Percentiles rank a stretch among this genome's conserved stretches.
Evolutionary conservation across 2,888 invertebrate genomes (phyloP).

Genomic region (Automeris io): DNA sequence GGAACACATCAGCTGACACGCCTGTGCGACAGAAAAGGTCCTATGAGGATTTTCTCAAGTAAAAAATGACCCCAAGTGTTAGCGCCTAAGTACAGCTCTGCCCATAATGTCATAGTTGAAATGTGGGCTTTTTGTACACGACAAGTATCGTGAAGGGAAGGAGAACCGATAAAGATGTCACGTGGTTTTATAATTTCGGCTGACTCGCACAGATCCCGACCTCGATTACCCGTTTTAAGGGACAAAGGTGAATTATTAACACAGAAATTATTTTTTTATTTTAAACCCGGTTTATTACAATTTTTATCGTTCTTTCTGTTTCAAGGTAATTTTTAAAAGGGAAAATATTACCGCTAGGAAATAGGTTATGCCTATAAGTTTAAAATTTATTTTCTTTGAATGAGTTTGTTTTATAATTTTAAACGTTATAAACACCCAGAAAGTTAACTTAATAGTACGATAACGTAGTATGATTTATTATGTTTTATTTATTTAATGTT

Average conservation of each 20-base stretch:
- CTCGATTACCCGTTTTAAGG: constrained; percentile 37
- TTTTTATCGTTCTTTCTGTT: constrained; percentile 1
- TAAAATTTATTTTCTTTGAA: neutral
- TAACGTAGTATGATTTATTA: no score
- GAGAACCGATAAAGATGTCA: constrained; percentile 63
- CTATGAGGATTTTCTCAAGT: no score
- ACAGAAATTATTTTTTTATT: constrained; percentile 5
- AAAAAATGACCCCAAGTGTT: neutral
- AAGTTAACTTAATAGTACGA: no score
- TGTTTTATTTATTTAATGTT: no score
- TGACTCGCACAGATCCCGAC: constrained; percentile 30
- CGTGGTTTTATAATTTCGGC: constrained; percentile 45
- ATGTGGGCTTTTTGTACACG: constrained; percentile 24
- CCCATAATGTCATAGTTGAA: constrained; percentile 20
- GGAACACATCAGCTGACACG: no score
- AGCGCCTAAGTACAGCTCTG: constrained; percentile 7
- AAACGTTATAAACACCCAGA: no score
- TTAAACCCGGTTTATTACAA: neutral
- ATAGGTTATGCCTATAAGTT: no score
- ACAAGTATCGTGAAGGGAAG: constrained; percentile 25
- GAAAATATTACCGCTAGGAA: constrained; percentile 10
- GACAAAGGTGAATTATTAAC: constrained; percentile 26
- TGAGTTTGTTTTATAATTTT: neutral
- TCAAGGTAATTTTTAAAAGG: constrained; percentile 10
- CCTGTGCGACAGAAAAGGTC: no score